A percentile compares a stretch with the other conserved stretches of the same genome.
Conservation (phyloP, 2,797 vertebrate genomes). For the Limosa lapponica region DNA sequence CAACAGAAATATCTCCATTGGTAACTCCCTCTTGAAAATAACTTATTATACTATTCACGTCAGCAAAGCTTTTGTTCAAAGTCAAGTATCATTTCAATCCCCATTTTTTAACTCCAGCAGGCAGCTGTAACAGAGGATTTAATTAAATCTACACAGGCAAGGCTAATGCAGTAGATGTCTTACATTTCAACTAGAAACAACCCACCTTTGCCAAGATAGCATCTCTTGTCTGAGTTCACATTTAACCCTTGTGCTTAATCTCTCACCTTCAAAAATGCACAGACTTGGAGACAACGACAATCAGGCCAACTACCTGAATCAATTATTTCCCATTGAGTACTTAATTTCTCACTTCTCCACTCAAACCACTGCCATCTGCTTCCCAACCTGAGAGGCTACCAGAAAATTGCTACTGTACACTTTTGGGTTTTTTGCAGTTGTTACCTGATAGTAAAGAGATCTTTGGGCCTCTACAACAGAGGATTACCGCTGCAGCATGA, state of each 20-base stretch:
- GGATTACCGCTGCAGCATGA: not conserved
- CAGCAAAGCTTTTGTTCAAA: not conserved
- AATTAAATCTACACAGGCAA: not conserved
- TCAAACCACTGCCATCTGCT: not conserved
- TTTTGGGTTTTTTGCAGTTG: not conserved
- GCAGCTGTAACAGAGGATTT: not conserved
- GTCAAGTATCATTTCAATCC: not conserved
- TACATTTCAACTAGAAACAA: not conserved
- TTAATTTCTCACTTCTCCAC: not conserved
- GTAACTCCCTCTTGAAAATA: not conserved
- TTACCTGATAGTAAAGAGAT: not conserved
- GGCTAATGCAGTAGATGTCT: not conserved
- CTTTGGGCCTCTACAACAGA: not conserved
- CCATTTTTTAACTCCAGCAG: not conserved
- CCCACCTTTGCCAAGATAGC: not conserved
- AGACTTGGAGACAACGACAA: not conserved
- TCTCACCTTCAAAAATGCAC: not conserved
- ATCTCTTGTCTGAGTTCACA: not conserved
- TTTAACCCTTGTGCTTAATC: not conserved
- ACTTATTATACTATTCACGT: not conserved
- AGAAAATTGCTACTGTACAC: not conserved
- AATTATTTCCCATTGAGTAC: not conserved
- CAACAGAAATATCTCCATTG: not conserved
- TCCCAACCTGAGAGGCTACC: not conserved
- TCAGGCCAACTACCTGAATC: not conserved